Percentiles rank a stretch among this genome's conserved stretches.
Conservation (phyloP, 2,888 invertebrate genomes). For the Eurois occulta region DNA sequence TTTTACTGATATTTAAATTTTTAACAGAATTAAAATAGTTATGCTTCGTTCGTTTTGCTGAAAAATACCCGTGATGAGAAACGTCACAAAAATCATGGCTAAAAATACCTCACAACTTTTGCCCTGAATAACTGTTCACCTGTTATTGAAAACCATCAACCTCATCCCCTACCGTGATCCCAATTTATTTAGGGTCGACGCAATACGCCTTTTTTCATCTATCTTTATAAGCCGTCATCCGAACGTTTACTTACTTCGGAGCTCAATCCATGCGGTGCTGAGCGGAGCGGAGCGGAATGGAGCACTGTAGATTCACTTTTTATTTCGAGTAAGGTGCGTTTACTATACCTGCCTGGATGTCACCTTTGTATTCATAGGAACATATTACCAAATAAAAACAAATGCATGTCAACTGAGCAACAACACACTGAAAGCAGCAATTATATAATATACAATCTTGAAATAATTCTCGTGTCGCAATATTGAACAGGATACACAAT, state of each 20-base stretch:
- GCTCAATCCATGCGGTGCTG: conserved; percentile 3
- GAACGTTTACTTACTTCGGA: conserved; percentile 41
- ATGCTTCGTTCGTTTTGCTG: neutral
- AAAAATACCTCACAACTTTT: conserved; percentile 17
- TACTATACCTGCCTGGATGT: neutral
- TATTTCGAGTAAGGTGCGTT: neutral
- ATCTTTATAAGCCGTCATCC: conserved; percentile 41
- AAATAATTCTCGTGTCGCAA: neutral
- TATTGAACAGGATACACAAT: neutral
- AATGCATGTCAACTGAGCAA: no score
- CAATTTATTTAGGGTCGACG: conserved; percentile 51
- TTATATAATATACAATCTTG: neutral
- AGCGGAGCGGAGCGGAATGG: neutral
- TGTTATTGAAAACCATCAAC: conserved; percentile 54
- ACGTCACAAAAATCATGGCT: neutral
- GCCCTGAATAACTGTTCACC: conserved; percentile 29
- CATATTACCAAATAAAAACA: no score
- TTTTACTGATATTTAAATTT: neutral
- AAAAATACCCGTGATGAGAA: neutral
- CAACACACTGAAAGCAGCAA: neutral
- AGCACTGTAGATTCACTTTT: neutral
- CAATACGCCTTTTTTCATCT: conserved; percentile 45
- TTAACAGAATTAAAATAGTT: neutral
- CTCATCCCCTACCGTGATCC: conserved; percentile 32
- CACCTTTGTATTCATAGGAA: neutral